phyloP scores from a whole-genome alignment of 2,888 invertebrate species.

The Oxystoma pomonae region DNA sequence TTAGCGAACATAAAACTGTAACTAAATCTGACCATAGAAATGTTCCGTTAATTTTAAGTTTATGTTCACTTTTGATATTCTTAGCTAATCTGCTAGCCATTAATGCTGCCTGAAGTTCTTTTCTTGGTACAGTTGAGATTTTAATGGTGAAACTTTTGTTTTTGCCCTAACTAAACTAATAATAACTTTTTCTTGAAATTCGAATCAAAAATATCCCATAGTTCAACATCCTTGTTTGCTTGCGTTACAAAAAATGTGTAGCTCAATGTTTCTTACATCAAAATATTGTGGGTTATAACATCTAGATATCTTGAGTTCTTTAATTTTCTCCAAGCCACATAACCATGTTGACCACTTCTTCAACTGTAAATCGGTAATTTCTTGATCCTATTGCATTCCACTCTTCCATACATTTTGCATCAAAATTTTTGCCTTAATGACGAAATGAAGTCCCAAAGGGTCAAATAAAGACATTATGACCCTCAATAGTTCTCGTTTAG shows the following conservation, averaged over 20 bases:
- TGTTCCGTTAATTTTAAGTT: neutral
- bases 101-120: neutral
- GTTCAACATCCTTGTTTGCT: neutral
- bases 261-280: neutral
- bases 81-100: neutral
- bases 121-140: neutral
- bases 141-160: no score
- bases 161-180: no score
- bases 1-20: neutral
- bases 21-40: neutral
- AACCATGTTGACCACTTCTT: no score
- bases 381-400: no score
- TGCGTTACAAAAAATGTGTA: neutral
- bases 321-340: neutral
- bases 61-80: neutral
- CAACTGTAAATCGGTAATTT: no score
- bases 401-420: neutral
- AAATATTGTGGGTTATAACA: neutral
- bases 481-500: neutral
- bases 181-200: neutral
- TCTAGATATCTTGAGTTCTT: neutral
- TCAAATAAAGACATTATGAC: neutral
- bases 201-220: neutral
- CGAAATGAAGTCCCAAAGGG: neutral
- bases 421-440: neutral